phyloP scores from a whole-genome alignment of 2,797 vertebrate genomes.

The Sarcoramphus papa region DNA sequence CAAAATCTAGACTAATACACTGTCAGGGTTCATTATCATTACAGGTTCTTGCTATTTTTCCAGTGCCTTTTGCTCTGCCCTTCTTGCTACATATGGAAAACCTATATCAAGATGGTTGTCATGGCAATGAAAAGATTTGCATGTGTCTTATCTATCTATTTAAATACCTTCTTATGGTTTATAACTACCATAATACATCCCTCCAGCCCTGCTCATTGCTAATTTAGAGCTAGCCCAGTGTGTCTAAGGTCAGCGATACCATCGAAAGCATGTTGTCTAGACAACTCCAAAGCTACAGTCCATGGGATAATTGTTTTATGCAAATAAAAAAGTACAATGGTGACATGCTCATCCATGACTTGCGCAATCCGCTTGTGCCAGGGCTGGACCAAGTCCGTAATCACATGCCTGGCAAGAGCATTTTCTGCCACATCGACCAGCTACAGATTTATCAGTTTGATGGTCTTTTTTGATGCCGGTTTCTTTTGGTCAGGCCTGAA shows the following conservation, averaged over 20 bases:
- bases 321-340: slow-evolving; percentile 81
- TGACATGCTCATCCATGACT: slow-evolving; percentile 78
- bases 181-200: slow-evolving; percentile 89
- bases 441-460: neutral
- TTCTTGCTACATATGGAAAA: slow-evolving; percentile 87
- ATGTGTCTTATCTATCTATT: slow-evolving; percentile 93
- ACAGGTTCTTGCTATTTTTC: slow-evolving; percentile 75
- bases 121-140: slow-evolving; percentile 88
- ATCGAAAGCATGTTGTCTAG: slow-evolving; percentile 89
- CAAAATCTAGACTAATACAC: slow-evolving; percentile 80
- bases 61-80: slow-evolving; percentile 76
- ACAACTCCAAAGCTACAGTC: slow-evolving; percentile 85
- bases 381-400: neutral
- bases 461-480: neutral
- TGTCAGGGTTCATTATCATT: slow-evolving; percentile 82
- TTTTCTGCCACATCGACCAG: neutral
- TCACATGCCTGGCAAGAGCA: neutral
- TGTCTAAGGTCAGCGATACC: slow-evolving; percentile 85
- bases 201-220: slow-evolving; percentile 87
- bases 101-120: slow-evolving; percentile 90
- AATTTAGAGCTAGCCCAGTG: slow-evolving; percentile 91
- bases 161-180: slow-evolving; percentile 94
- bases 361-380: slow-evolving; percentile 72
- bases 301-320: slow-evolving; percentile 90
- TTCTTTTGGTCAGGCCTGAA: neutral